A percentile compares a stretch with the other conserved stretches of the same genome.
Evolutionary conservation across 2,888 invertebrate genomes (phyloP).

Genomic region (Drosophila koepferae): DNA sequence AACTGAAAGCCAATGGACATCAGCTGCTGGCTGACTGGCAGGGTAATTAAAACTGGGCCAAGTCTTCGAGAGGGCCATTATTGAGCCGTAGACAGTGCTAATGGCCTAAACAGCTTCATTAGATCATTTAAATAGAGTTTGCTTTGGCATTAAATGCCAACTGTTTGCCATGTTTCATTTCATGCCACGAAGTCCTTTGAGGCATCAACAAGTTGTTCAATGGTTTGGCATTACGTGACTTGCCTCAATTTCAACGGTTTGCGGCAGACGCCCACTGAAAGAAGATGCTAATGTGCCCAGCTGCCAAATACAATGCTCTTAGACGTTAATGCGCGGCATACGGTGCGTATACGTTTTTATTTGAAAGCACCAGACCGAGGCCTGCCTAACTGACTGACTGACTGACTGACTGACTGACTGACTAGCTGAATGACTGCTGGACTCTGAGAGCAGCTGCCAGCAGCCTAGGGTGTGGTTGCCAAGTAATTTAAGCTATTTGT

Average conservation of each 20-base stretch:
- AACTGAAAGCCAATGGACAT: constrained; percentile 28
- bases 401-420: background rate
- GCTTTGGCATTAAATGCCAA: constrained; percentile 34
- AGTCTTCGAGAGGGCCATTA: constrained; percentile 14
- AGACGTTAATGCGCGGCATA: constrained; percentile 59
- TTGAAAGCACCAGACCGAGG: constrained; percentile 15
- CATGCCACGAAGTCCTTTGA: constrained; percentile 19
- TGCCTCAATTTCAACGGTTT: constrained; percentile 48
- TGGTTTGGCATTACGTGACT: constrained; percentile 50
- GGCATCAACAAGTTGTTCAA: constrained; percentile 51
- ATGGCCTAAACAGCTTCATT: constrained; percentile 60
- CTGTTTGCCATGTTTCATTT: constrained; percentile 29
- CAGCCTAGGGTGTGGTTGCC: constrained; percentile 24
- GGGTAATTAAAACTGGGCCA: constrained; percentile 42
- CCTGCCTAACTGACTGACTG: constrained; percentile 3
- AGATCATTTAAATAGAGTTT: constrained; percentile 65
- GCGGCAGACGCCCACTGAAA: constrained; percentile 9
- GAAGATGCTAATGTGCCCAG: constrained; percentile 49
- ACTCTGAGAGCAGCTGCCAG: background rate
- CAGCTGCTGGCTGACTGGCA: constrained; percentile 17
- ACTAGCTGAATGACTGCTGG: constrained; percentile 6
- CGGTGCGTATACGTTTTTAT: constrained; percentile 58
- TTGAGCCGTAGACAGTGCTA: constrained; percentile 27
- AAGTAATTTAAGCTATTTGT: constrained; percentile 59
- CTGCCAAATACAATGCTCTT: constrained; percentile 14